Base-by-base conservation (phyloP, 1,140 invertebrate species). In the Lordiphosa mommai region DNA sequence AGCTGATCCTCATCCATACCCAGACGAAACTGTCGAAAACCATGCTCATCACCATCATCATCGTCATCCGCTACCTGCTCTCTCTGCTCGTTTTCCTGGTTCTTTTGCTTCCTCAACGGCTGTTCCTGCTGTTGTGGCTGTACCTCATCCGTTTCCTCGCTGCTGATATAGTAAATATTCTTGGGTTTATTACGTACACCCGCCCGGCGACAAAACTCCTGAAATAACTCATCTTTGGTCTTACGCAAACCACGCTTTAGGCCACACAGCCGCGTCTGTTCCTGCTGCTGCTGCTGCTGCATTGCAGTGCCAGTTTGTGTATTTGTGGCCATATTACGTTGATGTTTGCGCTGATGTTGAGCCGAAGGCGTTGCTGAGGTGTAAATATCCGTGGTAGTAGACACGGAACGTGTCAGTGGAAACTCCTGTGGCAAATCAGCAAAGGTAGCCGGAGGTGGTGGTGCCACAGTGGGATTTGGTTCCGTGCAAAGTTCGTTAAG, bases 181-280 rank as follows among this genome's bases (percentile, higher is more conserved):
- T 88, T 88, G 1, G 84, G 86, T 13, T 87, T 89, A 49, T 50
- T 72, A 12, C 86, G 76, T 59, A 76, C 53, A 4, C 87, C 86
- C 1, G 88, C 79, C 2, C 77, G 49, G 8, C 80, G 79, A 36
- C 86, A 88, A 29, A 88, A 88, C 44, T 88, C 87, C 53, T 87
- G 72, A 34, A 88, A 88, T 0, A 88, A 63, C 32, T 88, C 87
- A 41, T 88, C 87, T 52, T 88, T 88, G 40, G 82, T 88, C 50
- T 89, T 88, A 7, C 82, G 69, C 44, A 88, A 44, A 0, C 82
- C 82, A 1, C 82, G 67, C 53, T 82, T 88, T 0, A 88, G 36
- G 9, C 87, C 85, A 13, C 87, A 82, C 1, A 88, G 40, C 0
- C 76, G 61, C 17, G 80, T 40, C 41, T 67, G 61, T 4, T 59